A percentile compares a stretch with the other conserved stretches of the same genome.
These are phyloP conservation scores for Harlomillsia oculata DNA, from an alignment of 1,140 invertebrate genomes.

Conservation along the genomic window DNA sequence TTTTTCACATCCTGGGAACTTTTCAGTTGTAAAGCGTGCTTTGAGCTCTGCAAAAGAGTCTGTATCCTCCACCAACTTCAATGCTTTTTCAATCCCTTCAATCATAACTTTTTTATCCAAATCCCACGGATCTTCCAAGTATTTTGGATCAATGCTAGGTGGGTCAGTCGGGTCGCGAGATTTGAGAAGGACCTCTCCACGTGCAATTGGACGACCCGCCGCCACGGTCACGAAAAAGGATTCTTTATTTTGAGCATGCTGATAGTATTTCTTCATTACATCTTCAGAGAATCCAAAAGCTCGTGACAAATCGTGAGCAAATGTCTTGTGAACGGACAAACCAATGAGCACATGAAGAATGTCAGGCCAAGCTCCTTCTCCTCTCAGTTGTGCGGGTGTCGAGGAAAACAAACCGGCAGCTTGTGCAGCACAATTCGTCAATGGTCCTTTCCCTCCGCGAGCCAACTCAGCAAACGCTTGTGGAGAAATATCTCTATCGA, in stretches of 20 bases:
- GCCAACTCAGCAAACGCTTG: conserved; percentile 32
- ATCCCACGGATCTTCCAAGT: conserved; percentile 5
- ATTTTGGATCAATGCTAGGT: conserved; percentile 17
- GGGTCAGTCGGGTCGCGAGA: conserved; percentile 7
- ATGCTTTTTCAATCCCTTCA: conserved; percentile 6
- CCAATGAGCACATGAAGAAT: not conserved
- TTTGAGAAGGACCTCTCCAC: conserved; percentile 13
- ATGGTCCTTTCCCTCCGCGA: conserved; percentile 22
- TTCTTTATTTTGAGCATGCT: conserved; percentile 13
- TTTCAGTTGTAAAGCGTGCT: conserved; percentile 7
- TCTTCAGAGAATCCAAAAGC: conserved; percentile 12
- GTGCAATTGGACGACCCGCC: conserved; percentile 4
- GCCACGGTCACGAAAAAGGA: conserved; percentile 6
- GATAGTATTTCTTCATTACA: conserved; percentile 15
- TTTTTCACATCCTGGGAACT: conserved; percentile 38
- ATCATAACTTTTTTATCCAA: conserved; percentile 10
- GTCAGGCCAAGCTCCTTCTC: conserved; percentile 1
- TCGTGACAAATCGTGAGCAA: conserved; percentile 4
- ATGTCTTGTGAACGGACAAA: conserved; percentile 7
- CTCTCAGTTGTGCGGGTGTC: not conserved
- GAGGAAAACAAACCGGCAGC: conserved; percentile 4
- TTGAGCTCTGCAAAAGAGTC: conserved; percentile 9
- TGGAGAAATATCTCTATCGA: conserved; percentile 11
- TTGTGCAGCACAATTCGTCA: not conserved
- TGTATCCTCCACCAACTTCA: conserved; percentile 16